Base-by-base conservation (phyloP, 2,797 vertebrate species). In the Acipenser ruthenus region DNA sequence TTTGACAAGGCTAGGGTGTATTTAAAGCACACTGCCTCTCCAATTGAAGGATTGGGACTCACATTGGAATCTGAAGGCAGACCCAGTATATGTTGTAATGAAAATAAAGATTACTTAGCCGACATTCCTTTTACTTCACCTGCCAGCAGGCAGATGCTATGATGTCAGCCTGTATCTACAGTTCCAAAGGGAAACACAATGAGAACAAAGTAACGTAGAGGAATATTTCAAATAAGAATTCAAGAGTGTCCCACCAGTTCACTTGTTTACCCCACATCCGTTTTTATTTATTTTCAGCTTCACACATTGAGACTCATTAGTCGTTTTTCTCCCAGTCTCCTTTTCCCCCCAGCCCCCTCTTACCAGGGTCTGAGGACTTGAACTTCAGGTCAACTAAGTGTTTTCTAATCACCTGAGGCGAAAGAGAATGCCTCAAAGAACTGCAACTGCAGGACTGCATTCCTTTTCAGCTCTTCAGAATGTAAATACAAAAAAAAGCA, bases 341-440 rank as follows among this genome's bases (percentile, higher is more conserved):
- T n/a, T 55, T n/a, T n/a, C 52, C 52, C 52, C 52, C n/a, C 9
- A 55, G 2, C 52, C 23, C 23, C 52, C 52, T n/a, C 9, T n/a
- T 55, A n/a, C 52, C 52, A 55, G 9, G 9, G 9, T 80, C 79
- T 74, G 78, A 84, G 87, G 81, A 85, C 83, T 82, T 80, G 81
- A 85, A 85, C 87, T 87, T 86, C 83, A 82, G 2, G 9, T 10
- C n/a, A 55, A 0, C 52, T 15, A 78, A 80, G 77, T 81, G 80
- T 77, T 84, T 82, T 80, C 81, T 91, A 89, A 89, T 90, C 87
- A 88, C 86, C 85, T 86, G 78, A 83, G 82, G 82, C 75, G 69
- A 53, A 61, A 55, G 10, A 50, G 48, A 13, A 48, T 52, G 51
- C 13, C 37, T 4, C 52, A 53, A 48, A 68, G 55, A 18, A 18